Percentiles rank a stretch among this genome's conserved stretches.
These are phyloP conservation scores for Archocentrus centrarchus DNA, from an alignment of 2,113 vertebrate genomes.

Conservation along the genomic window DNA sequence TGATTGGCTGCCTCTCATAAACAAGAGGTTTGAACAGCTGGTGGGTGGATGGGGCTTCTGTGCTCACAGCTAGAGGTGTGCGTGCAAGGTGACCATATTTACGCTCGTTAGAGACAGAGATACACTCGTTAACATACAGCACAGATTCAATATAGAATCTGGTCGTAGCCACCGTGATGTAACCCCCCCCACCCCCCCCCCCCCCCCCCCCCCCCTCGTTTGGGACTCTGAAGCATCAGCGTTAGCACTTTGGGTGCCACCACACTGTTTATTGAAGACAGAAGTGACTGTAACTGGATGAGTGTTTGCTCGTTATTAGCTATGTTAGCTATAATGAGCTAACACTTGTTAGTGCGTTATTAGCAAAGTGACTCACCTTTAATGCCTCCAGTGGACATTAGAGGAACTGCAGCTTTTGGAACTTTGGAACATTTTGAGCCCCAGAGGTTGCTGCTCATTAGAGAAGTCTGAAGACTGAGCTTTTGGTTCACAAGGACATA, in stretches of 20 bases:
- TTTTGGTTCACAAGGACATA: not conserved
- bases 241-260: not conserved
- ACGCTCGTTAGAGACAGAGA: not conserved
- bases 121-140: too few species aligned
- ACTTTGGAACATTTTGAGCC: not conserved
- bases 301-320: too few species aligned
- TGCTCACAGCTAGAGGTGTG: not conserved
- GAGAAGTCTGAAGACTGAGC: not conserved
- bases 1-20: not conserved
- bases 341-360: too few species aligned
- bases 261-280: not conserved
- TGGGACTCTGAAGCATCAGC: not conserved
- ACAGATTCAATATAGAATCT: too few species aligned
- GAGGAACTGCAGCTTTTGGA: not conserved
- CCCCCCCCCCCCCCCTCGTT: too few species aligned
- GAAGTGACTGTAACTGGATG: not conserved
- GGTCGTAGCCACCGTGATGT: not conserved
- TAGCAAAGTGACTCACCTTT: not conserved
- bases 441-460: not conserved
- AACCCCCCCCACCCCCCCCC: too few species aligned
- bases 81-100: not conserved
- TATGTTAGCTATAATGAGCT: too few species aligned
- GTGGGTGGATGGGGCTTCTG: not conserved
- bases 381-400: not conserved
- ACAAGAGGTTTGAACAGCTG: not conserved